Evolutionary conservation across 2,113 vertebrate species (phyloP), one percentile per base, ranked within the genome.

Genomic region (Camelus dromedarius): DNA sequence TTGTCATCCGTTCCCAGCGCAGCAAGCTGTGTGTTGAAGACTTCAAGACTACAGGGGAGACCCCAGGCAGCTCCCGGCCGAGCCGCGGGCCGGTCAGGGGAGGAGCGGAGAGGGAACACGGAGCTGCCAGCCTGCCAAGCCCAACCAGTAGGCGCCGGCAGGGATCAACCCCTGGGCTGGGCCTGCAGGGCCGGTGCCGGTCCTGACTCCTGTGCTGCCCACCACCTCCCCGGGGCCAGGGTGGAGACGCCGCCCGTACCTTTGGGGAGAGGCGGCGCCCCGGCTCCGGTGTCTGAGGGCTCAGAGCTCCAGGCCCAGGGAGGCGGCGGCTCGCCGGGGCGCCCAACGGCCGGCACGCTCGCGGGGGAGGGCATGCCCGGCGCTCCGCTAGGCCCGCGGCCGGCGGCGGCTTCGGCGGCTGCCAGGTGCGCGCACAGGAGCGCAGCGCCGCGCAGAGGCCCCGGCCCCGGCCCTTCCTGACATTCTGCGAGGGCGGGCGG

Each of bases 301-400:
- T 91, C 46, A 0, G 67, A 50, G 50, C 13, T 66, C 97, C 96
- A 93, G 88, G 92, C 80, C 97, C 96, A 89, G 79, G 70, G 90
- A 26, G 3, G 28, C 92, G 42, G 92, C 0, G 75, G 82, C 92
- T 93, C 89, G 52, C 77, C 26, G 1, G 90, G 92, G 92, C 12
- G 95, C 97, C 90, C 86, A 15, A 35, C 26, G 0, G 96, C 90
- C 38, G 66, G 70, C 95, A 89, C n/a, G 3, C 88, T 52, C 5
- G 1, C 93, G 67, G 85, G 85, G 13, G 77, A 76, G 84, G 96
- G 92, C 97, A 97, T 97, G 72, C 90, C 95, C 15, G 46, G 46
- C 16, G 6, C 86, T 83, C 72, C 26, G 67, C 89, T 4, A 13
- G 86, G 76, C 58, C 70, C 72, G 8, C 66, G 22, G 15, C 1